These are phyloP conservation scores for Morelia viridis DNA, from an alignment of 2,797 vertebrate species.

Conservation along the genomic window DNA sequence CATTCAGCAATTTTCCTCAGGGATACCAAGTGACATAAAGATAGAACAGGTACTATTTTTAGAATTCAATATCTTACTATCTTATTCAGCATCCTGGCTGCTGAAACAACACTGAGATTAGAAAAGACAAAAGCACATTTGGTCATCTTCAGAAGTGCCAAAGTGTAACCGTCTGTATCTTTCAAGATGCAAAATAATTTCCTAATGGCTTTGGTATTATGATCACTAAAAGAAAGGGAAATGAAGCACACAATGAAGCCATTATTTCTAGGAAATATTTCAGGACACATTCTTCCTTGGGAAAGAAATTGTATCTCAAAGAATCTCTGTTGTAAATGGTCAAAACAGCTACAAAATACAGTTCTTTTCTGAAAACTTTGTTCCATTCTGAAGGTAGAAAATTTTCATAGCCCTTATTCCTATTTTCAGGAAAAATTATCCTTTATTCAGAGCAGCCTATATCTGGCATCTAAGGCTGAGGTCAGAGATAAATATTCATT, in stretches of 20 bases:
- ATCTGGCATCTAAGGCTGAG: not conserved
- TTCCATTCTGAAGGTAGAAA: slow-evolving; percentile 7
- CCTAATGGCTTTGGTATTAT: slow-evolving; percentile 17
- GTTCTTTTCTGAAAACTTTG: slow-evolving; percentile 7
- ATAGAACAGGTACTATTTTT: slow-evolving; percentile 33
- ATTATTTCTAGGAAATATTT: slow-evolving; percentile 46
- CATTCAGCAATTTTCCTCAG: slow-evolving; percentile 12
- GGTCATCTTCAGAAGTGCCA: slow-evolving; percentile 26
- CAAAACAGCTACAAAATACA: not conserved
- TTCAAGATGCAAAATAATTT: slow-evolving; percentile 18
- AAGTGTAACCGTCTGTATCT: slow-evolving; percentile 29
- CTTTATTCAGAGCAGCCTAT: not conserved
- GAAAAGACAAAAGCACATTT: slow-evolving; percentile 34
- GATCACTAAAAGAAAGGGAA: slow-evolving; percentile 38
- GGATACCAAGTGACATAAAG: slow-evolving; percentile 10
- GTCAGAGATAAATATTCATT: not conserved
- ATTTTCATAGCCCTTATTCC: not conserved
- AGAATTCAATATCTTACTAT: slow-evolving; percentile 35
- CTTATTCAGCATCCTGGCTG: slow-evolving; percentile 10
- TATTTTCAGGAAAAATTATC: not conserved
- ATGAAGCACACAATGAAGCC: slow-evolving; percentile 10
- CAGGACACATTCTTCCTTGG: slow-evolving; percentile 10
- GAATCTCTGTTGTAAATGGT: not conserved
- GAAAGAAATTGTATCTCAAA: not conserved
- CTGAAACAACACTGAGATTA: slow-evolving; percentile 25